phyloP scores from a whole-genome alignment of 2,797 vertebrate genomes.

The Thalassophryne amazonica region DNA sequence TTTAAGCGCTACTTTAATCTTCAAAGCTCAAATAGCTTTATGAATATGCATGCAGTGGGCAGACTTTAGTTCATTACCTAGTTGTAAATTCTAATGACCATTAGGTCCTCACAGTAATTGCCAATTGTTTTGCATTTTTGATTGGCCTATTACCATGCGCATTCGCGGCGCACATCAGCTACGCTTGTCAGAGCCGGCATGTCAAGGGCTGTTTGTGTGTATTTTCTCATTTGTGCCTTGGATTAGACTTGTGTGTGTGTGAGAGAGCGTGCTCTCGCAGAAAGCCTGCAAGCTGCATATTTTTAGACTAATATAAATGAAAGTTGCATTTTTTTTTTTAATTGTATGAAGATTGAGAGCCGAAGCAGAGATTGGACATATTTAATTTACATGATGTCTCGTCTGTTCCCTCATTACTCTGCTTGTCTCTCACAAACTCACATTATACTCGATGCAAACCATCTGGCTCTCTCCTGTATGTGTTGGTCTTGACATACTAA shows the following conservation, averaged over 20 bases:
- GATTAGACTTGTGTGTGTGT: constrained; percentile 26
- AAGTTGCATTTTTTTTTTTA: constrained; percentile 79
- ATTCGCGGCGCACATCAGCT: constrained; percentile 95
- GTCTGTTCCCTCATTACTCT: constrained; percentile 95
- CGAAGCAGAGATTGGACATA: constrained; percentile 95
- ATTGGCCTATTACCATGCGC: constrained; percentile 99
- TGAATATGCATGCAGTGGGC: constrained; percentile 99
- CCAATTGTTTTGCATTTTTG: constrained; percentile 99
- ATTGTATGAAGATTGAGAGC: constrained; percentile 86
- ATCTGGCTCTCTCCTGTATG: constrained; percentile 58
- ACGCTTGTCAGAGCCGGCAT: constrained; percentile 91
- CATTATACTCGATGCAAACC: constrained; percentile 52
- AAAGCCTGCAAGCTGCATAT: constrained; percentile 16
- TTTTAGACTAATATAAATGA: constrained; percentile 90
- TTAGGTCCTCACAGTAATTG: constrained; percentile 99
- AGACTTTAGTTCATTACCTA: constrained; percentile 99
- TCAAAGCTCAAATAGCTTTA: constrained; percentile 99
- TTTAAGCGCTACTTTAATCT: constrained; percentile 99
- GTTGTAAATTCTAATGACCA: constrained; percentile 99
- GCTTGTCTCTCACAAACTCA: constrained; percentile 55
- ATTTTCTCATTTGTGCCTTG: constrained; percentile 61
- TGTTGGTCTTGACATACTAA: constrained; percentile 60
- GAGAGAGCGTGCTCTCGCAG: constrained; percentile 18
- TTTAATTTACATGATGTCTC: constrained; percentile 99
- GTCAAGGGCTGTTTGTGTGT: constrained; percentile 56